These are phyloP conservation scores for Mesitornis unicolor DNA, from an alignment of 2,113 vertebrate species.

Conservation along the genomic window DNA sequence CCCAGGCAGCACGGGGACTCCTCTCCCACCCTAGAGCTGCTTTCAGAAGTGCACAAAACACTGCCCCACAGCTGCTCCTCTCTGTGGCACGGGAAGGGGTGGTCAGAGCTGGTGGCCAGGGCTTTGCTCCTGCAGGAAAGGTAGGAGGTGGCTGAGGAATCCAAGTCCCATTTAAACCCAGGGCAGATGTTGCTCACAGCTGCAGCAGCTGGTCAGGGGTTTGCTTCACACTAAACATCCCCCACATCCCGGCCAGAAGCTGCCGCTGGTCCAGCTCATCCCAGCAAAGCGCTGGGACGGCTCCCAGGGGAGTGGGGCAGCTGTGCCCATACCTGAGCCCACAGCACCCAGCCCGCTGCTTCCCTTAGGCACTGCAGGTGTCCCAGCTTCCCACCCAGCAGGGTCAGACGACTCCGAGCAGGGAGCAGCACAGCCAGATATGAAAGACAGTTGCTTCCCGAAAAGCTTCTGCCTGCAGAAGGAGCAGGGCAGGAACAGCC, in stretches of 20 bases:
- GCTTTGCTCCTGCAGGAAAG: neutral
- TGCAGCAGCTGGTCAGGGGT: neutral
- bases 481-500: neutral
- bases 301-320: rapidly evolving
- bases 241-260: rapidly evolving
- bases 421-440: neutral
- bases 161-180: rapidly evolving
- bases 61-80: too few species aligned
- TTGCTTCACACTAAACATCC: neutral
- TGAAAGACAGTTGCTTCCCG: neutral
- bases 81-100: too few species aligned
- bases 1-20: too few species aligned
- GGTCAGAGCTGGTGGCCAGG: neutral
- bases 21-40: too few species aligned
- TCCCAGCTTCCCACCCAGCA: neutral
- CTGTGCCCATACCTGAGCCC: neutral
- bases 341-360: rapidly evolving
- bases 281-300: neutral
- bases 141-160: rapidly evolving
- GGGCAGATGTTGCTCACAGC: neutral
- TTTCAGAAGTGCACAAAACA: too few species aligned
- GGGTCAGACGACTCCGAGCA: too few species aligned
- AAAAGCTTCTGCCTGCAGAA: neutral
- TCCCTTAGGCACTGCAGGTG: rapidly evolving
- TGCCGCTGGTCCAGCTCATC: rapidly evolving